Percentiles rank a stretch among this genome's conserved stretches.
phyloP scores from a whole-genome alignment of 2,888 invertebrate species.

The Lymantria monacha region DNA sequence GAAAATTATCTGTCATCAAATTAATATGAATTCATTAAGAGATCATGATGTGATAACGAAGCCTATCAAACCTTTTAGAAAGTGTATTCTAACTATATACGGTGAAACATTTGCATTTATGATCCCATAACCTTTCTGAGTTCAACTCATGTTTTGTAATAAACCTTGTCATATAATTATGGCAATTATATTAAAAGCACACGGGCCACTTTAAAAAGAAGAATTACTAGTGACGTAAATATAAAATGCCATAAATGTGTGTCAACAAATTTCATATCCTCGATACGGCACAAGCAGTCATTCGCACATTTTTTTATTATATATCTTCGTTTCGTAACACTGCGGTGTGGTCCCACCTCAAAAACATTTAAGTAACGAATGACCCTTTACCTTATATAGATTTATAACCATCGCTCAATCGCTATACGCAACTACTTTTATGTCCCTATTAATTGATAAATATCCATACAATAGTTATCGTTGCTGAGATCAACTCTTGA shows the following conservation, averaged over 20 bases:
- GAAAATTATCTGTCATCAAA: too few relatives aligned
- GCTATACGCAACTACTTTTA: constrained; percentile 37
- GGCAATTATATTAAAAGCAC: constrained; percentile 30
- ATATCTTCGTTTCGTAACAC: constrained; percentile 43
- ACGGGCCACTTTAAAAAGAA: constrained; percentile 30
- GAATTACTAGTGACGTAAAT: constrained; percentile 42
- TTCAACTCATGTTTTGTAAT: constrained; percentile 18
- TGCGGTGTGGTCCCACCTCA: constrained; percentile 34
- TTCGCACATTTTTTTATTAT: constrained; percentile 53
- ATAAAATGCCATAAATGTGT: constrained; percentile 40
- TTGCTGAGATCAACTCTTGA: too few relatives aligned
- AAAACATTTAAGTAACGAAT: constrained; percentile 38
- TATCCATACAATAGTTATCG: too few relatives aligned
- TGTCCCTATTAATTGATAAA: constrained; percentile 19
- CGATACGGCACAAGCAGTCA: constrained; percentile 44
- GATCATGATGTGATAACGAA: constrained; percentile 14
- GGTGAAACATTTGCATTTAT: constrained; percentile 14
- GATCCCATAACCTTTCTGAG: constrained; percentile 5
- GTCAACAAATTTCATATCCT: constrained; percentile 47
- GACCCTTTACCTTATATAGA: constrained; percentile 57
- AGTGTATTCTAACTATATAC: background rate
- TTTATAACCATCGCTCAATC: constrained; percentile 33
- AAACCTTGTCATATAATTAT: constrained; percentile 26
- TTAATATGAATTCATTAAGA: constrained; percentile 8
- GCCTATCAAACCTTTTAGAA: background rate